A percentile compares a stretch with the other conserved stretches of the same genome.
These are phyloP conservation scores for Semotilus atromaculatus DNA, from an alignment of 2,797 vertebrate genomes.

Conservation along the genomic window DNA sequence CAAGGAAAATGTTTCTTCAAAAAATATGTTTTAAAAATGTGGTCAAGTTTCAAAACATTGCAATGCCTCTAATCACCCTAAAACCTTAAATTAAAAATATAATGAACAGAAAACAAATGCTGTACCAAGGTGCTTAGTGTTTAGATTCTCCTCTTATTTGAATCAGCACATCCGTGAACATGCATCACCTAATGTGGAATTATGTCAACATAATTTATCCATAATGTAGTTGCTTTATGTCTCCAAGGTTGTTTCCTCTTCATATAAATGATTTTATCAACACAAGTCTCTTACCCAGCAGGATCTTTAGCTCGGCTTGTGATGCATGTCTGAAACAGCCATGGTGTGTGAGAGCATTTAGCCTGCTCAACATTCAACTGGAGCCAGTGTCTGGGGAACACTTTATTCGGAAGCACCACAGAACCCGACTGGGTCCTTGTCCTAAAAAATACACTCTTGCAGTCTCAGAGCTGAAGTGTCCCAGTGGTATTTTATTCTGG, in stretches of 20 bases:
- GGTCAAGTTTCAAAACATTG: background rate
- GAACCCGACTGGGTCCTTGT: constrained; percentile 15
- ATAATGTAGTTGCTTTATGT: constrained; percentile 5
- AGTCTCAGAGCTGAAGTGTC: constrained; percentile 17
- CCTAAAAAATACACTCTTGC: constrained; percentile 19
- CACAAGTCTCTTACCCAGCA: constrained; percentile 21
- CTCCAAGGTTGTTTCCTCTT: constrained; percentile 26
- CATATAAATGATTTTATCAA: constrained; percentile 21
- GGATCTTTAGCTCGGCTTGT: constrained; percentile 27
- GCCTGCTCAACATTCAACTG: constrained; percentile 18
- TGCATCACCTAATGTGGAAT: background rate
- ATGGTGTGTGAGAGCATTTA: constrained; percentile 32
- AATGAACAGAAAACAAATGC: background rate
- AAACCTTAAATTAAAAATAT: background rate
- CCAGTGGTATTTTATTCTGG: background rate
- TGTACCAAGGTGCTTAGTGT: background rate
- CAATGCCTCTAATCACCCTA: background rate
- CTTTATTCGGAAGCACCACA: constrained; percentile 28
- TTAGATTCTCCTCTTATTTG: background rate
- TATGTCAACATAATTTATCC: constrained; percentile 31
- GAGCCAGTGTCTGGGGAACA: constrained; percentile 26
- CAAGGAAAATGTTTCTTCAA: background rate
- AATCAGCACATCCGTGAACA: background rate
- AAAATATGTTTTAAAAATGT: background rate
- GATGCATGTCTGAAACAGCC: constrained; percentile 45